Conservation (phyloP, 2,888 invertebrate species). For the Arctia plantaginis region DNA sequence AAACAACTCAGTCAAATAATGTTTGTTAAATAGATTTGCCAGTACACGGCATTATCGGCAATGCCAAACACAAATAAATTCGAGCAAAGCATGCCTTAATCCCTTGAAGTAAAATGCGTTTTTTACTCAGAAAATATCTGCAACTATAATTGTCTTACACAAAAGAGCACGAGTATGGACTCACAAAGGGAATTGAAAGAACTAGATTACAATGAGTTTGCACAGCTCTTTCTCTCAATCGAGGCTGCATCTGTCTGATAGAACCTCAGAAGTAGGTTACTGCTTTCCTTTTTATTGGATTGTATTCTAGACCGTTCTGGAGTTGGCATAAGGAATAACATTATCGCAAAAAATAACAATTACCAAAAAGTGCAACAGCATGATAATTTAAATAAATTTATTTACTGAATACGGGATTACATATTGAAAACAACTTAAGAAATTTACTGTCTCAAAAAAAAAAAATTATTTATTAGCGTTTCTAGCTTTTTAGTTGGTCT, state of each 20-base stretch:
- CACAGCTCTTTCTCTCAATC: constrained; percentile 47
- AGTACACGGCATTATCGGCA: background rate
- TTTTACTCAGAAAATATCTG: constrained; percentile 69
- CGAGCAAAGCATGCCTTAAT: constrained; percentile 44
- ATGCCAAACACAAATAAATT: constrained; percentile 39
- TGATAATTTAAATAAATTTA: too few relatives aligned
- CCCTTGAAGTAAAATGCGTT: constrained; percentile 67
- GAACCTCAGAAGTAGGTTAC: constrained; percentile 42
- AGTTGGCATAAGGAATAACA: background rate
- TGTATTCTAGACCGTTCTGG: constrained; percentile 39
- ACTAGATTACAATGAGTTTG: constrained; percentile 76
- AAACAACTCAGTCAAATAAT: constrained; percentile 17
- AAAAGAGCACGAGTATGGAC: constrained; percentile 75
- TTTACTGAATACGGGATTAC: background rate
- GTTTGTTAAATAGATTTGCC: background rate
- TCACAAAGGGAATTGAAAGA: constrained; percentile 79
- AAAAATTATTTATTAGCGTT: too few relatives aligned
- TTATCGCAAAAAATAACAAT: too few relatives aligned
- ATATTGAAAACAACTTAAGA: too few relatives aligned
- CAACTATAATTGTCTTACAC: constrained; percentile 81
- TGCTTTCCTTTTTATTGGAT: constrained; percentile 17
- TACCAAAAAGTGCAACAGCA: too few relatives aligned
- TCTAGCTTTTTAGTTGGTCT: too few relatives aligned
- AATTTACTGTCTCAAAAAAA: too few relatives aligned
- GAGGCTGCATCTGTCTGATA: constrained; percentile 45